These are phyloP conservation scores for Boulengeromyrus knoepffleri DNA, from an alignment of 2,113 vertebrate genomes.

Conservation along the genomic window DNA sequence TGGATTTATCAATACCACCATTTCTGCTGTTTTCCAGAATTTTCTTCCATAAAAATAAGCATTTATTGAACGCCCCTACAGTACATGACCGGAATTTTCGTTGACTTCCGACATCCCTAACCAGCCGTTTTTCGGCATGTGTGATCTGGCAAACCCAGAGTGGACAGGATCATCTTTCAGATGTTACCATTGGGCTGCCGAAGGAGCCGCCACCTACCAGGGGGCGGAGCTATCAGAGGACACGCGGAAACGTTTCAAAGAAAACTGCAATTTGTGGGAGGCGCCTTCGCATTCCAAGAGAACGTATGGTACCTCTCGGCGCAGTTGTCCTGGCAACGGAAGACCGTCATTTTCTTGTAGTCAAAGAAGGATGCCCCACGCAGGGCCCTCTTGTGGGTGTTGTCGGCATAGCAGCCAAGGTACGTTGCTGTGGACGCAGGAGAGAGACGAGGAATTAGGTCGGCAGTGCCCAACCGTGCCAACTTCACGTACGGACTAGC, in stretches of 20 bases:
- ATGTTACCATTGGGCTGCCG: background rate
- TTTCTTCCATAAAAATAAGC: background rate
- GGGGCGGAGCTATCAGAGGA: background rate
- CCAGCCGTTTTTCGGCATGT: background rate
- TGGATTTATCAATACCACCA: background rate
- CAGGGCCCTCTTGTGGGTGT: constrained; percentile 77
- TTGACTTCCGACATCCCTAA: background rate
- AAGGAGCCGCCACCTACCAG: background rate
- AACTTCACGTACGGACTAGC: background rate
- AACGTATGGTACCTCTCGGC: constrained; percentile 77
- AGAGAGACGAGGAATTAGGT: constrained; percentile 1
- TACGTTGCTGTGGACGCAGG: constrained; percentile 71
- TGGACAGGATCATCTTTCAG: background rate
- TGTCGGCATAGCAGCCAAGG: constrained; percentile 84
- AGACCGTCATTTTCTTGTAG: constrained; percentile 99
- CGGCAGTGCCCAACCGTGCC: background rate
- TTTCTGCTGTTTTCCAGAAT: background rate
- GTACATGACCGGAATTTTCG: background rate
- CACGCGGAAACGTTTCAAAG: background rate
- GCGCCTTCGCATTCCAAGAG: background rate
- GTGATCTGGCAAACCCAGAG: background rate
- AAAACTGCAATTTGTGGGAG: background rate
- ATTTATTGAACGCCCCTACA: background rate
- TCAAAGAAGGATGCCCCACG: constrained; percentile 92
- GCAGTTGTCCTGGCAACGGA: constrained; percentile 99